Evolutionary conservation across 2,888 invertebrate species (phyloP).

Genomic region (Sminthurinus aureus): DNA sequence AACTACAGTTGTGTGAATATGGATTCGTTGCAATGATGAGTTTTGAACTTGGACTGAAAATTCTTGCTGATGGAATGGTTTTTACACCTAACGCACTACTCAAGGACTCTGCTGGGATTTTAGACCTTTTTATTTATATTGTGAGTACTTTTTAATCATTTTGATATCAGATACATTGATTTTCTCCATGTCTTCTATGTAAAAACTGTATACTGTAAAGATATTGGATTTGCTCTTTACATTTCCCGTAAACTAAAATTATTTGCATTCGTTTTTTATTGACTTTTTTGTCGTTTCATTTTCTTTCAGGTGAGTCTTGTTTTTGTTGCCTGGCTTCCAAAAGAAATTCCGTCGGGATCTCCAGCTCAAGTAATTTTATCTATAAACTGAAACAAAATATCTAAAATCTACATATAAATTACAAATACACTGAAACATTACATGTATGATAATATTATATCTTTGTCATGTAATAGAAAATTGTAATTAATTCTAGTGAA

Average conservation of each 20-base stretch:
- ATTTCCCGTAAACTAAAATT: no score
- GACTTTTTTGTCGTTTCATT: slow-evolving; percentile 52
- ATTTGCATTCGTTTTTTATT: slow-evolving; percentile 20
- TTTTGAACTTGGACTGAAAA: slow-evolving; percentile 92
- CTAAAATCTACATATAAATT: no score
- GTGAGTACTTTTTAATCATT: slow-evolving; percentile 68
- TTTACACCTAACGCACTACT: slow-evolving; percentile 99
- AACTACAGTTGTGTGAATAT: slow-evolving; percentile 90
- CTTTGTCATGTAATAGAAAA: not conserved
- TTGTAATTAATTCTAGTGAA: not conserved
- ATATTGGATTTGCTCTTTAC: no score
- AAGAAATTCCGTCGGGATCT: slow-evolving; percentile 89
- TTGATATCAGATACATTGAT: slow-evolving; percentile 11
- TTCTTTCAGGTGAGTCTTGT: slow-evolving; percentile 86
- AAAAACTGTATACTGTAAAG: no score
- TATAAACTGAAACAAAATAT: no score
- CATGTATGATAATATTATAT: not conserved
- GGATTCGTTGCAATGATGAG: slow-evolving; percentile 99
- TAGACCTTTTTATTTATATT: slow-evolving; percentile 97
- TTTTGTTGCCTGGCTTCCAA: slow-evolving; percentile 97
- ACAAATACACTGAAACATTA: no score
- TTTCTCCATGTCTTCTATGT: no score
- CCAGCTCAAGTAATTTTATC: slow-evolving; percentile 91
- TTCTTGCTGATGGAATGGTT: slow-evolving; percentile 95
- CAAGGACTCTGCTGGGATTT: slow-evolving; percentile 94